Percentiles rank a stretch among this genome's conserved stretches.
Evolutionary conservation across 2,888 invertebrate species (phyloP).

Genomic region (Galerucella pusilla): DNA sequence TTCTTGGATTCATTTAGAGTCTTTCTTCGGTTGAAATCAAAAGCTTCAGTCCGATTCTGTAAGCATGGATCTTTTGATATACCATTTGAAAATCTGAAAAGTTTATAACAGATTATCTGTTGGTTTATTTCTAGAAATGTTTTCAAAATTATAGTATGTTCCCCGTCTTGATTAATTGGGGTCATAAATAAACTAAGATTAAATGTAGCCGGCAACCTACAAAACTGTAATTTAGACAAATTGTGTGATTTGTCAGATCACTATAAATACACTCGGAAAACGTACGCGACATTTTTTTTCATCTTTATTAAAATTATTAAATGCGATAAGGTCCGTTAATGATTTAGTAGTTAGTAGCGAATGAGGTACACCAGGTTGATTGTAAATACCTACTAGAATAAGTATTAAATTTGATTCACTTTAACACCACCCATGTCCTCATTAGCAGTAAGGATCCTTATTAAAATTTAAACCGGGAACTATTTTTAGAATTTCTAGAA

Average conservation of each 20-base stretch:
- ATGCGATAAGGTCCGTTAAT: neutral
- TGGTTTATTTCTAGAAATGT: constrained; percentile 25
- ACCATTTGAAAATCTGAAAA: constrained; percentile 17
- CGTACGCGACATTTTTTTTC: neutral
- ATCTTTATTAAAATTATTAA: constrained; percentile 2
- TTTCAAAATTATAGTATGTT: constrained; percentile 26
- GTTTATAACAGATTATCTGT: constrained; percentile 25
- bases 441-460: constrained; percentile 3
- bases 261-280: constrained; percentile 23
- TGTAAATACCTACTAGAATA: no score
- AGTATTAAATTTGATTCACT: neutral
- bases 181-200: constrained; percentile 20
- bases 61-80: neutral
- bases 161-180: constrained; percentile 21
- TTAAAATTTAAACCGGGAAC: neutral
- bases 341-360: neutral
- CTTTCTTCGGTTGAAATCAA: neutral
- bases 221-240: constrained; percentile 31
- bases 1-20: no score
- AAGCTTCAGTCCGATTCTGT: neutral
- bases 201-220: constrained; percentile 20
- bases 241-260: constrained; percentile 29
- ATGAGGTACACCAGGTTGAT: no score
- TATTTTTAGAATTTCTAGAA: constrained; percentile 8
- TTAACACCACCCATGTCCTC: neutral